A percentile compares a stretch with the other conserved stretches of the same genome.
phyloP scores from a whole-genome alignment of 2,797 vertebrate genomes.

The Myotis findleyi region DNA sequence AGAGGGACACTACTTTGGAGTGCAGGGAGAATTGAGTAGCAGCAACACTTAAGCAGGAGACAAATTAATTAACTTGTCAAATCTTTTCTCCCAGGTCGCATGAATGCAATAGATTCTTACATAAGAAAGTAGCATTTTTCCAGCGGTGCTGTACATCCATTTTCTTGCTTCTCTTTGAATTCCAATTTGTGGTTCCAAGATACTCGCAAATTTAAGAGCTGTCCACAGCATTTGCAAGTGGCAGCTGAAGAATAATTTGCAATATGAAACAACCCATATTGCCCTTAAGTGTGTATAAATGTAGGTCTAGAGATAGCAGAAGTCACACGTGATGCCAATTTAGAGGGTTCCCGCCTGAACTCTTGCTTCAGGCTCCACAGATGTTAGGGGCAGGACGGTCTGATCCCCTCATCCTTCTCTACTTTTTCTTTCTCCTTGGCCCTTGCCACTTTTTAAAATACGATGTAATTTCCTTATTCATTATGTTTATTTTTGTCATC shows the following conservation, averaged over 20 bases:
- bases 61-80: conserved; percentile 78
- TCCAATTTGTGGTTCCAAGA: conserved; percentile 22
- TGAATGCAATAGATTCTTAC: conserved; percentile 45
- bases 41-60: conserved; percentile 65
- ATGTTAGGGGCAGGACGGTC: not conserved
- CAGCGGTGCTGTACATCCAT: not conserved
- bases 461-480: not conserved
- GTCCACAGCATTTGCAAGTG: not conserved
- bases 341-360: not conserved
- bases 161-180: conserved; percentile 56
- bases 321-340: not conserved
- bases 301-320: not conserved
- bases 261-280: not conserved
- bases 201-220: conserved; percentile 20
- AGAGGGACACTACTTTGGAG: conserved; percentile 51
- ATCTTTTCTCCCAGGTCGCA: conserved; percentile 42
- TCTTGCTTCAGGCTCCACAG: not conserved
- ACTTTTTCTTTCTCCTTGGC: not conserved
- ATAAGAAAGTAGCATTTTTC: conserved; percentile 51
- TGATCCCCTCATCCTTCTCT: not conserved
- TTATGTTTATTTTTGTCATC: not conserved
- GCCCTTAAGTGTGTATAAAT: not conserved
- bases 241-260: not conserved
- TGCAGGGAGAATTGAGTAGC: conserved; percentile 20
- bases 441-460: not conserved